Conservation (phyloP, 2,888 invertebrate species). For the Melieria crassipennis region DNA sequence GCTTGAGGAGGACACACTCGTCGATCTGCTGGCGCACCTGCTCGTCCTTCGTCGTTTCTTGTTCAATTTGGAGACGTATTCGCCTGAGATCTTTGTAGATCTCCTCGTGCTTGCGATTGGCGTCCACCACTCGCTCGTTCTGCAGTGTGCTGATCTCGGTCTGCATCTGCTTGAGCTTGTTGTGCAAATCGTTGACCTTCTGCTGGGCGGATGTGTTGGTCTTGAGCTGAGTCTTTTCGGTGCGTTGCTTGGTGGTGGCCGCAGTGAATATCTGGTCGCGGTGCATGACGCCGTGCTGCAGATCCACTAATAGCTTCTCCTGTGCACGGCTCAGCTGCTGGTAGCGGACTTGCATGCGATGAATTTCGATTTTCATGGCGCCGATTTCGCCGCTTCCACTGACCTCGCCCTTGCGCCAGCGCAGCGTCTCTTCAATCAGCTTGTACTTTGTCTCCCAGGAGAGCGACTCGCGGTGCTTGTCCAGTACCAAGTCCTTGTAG, state of each 20-base stretch:
- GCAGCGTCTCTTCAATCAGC: conserved; percentile 77
- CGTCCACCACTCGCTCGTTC: conserved; percentile 52
- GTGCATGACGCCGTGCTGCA: conserved; percentile 73
- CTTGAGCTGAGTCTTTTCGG: conserved; percentile 66
- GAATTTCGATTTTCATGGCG: conserved; percentile 82
- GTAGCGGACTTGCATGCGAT: conserved; percentile 78
- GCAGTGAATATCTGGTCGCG: conserved; percentile 73
- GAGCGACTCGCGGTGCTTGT: conserved; percentile 75
- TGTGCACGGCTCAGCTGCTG: conserved; percentile 62
- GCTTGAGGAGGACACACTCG: conserved; percentile 60
- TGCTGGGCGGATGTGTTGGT: conserved; percentile 66
- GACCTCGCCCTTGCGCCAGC: conserved; percentile 74
- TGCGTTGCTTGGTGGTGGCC: conserved; percentile 70
- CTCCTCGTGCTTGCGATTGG: conserved; percentile 49
- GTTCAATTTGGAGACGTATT: conserved; percentile 52
- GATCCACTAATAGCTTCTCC: conserved; percentile 68
- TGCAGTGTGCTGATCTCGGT: conserved; percentile 55
- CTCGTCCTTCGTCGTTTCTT: conserved; percentile 43
- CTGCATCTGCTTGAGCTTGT: conserved; percentile 69
- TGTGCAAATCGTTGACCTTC: conserved; percentile 70
- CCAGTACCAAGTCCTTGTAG: conserved; percentile 68
- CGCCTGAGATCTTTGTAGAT: conserved; percentile 50
- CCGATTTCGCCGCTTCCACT: conserved; percentile 77
- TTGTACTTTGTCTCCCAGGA: conserved; percentile 85
- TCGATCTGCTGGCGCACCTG: conserved; percentile 60